Percentiles rank a stretch among this genome's conserved stretches.
These are phyloP conservation scores for Protobothrops flavoviridis DNA, from an alignment of 2,113 vertebrate genomes.

Conservation along the genomic window DNA sequence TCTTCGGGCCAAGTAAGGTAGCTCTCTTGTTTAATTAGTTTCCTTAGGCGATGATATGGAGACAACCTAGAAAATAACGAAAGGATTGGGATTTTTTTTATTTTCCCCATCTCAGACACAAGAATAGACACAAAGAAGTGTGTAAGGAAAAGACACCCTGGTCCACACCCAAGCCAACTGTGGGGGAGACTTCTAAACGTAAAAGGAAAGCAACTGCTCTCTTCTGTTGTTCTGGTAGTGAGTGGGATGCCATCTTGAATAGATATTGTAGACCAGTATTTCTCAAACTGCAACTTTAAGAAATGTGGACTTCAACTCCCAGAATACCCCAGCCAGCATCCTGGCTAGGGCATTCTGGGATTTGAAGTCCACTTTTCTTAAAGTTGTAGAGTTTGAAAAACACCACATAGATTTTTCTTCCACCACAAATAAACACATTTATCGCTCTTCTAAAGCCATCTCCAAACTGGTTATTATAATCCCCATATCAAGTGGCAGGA, in stretches of 20 bases:
- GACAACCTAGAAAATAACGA: constrained; percentile 34
- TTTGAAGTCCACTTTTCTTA: too few species aligned
- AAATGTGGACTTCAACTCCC: not conserved
- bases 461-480: not conserved
- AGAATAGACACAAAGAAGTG: not conserved
- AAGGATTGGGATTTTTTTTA: not conserved
- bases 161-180: not conserved
- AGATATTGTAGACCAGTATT: not conserved
- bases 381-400: too few species aligned
- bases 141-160: not conserved
- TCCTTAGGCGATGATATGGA: constrained; percentile 49
- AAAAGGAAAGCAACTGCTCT: not conserved
- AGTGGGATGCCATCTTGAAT: not conserved
- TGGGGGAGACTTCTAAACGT: not conserved
- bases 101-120: not conserved
- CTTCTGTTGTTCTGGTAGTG: not conserved
- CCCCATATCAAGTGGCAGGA: not conserved
- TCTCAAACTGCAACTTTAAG: not conserved
- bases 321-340: not conserved
- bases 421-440: not conserved
- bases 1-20: constrained; percentile 52
- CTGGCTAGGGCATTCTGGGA: too few species aligned
- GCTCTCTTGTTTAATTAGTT: constrained; percentile 50
- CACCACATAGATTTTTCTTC: not conserved
- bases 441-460: not conserved